Evolutionary conservation across 2,888 invertebrate genomes (phyloP), one percentile per base, ranked within the genome.

Genomic region (Lasius platythorax): DNA sequence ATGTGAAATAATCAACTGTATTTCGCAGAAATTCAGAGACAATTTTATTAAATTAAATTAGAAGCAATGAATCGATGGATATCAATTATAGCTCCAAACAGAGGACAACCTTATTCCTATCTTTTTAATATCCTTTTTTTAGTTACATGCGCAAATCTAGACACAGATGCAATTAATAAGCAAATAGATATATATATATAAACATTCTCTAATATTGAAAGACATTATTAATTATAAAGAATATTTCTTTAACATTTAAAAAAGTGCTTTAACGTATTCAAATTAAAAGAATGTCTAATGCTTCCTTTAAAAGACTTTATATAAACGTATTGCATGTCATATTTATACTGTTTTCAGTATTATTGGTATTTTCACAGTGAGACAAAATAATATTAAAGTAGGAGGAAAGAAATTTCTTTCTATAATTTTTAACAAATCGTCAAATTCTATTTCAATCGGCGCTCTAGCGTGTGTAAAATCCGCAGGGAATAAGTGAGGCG

Each of bases 401-500:
- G 12, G 11, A 64, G 50, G 11, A 15, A n/a, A 33, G 18, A 5
- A 76, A 9, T 46, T 3, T 76, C 64, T 76, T 33, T 66, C 15
- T 40, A 37, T 28, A 53, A 66, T 66, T 66, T 66, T 33, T 50
- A 76, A 50, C 12, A 4, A 37, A 30, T 8, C 53, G 28, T 40
- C 66, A n/a, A 64, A 18, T 23, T 46, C 15, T 23, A 37, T 66
- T 66, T 50, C 28, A 37, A 23, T 66, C 76, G 37, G 28, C 12
- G 18, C 53, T 50, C 37, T 18, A 50, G 61, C 61, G 23, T 43
- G 70, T 64, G 58, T 63, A 37, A 61, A 53, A 53, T 8, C 28
- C 63, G 40, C 40, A 46, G 73, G 50, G 74, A 67, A 63, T 11
- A 67, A 78, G 66, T 72, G 75, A 66, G 53, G 50, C 72, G 72